Base-by-base conservation (phyloP, 2,113 vertebrate genomes). In the Zosterops hypoxanthus region DNA sequence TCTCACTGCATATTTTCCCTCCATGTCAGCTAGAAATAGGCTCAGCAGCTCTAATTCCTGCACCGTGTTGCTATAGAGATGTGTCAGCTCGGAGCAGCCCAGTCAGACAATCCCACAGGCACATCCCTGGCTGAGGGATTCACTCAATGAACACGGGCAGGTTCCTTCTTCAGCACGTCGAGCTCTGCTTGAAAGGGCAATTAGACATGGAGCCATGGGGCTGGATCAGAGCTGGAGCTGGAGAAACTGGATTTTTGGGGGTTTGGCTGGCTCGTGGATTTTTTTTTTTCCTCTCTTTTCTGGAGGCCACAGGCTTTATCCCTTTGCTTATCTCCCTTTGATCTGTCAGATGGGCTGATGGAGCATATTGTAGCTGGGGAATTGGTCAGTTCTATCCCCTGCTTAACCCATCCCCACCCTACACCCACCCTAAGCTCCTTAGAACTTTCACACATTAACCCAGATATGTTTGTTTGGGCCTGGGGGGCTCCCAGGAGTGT, bases 361-460 rank as follows among this genome's bases (percentile, higher is more conserved):
- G 88, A 94, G 79, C 94, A 86, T 69, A 89, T 60, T 89, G 77
- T 15, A 26, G 56, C 68, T 89, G 8, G 28, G 94, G 75, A 91
- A 94, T 86, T 55, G 84, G 72, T 95, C 72, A 20, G 63, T 84
- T 95, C 82, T 91, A 61, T 95, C 92, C 88, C 65, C 79, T 82
- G 60, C 92, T 91, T 69, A 95, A 64, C 85, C 79, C 57, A 72
- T 71, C 71, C 36, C 66, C 73, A 46, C 34, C 66, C 90, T 22
- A 1, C 66, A 55, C 42, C 71, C 14, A 0, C 15, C 23, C 11
- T 91, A 96, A 96, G 86, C 94, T 96, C 46, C 91, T 94, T 91
- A 94, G 6, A 89, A 91, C 93, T 96, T 91, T 92, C 95, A 86
- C 89, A 89, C 88, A 78, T 95, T 95, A 86, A 96, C 92, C 88